Base-by-base conservation (phyloP, 2,113 vertebrate species). In the Etheostoma spectabile region DNA sequence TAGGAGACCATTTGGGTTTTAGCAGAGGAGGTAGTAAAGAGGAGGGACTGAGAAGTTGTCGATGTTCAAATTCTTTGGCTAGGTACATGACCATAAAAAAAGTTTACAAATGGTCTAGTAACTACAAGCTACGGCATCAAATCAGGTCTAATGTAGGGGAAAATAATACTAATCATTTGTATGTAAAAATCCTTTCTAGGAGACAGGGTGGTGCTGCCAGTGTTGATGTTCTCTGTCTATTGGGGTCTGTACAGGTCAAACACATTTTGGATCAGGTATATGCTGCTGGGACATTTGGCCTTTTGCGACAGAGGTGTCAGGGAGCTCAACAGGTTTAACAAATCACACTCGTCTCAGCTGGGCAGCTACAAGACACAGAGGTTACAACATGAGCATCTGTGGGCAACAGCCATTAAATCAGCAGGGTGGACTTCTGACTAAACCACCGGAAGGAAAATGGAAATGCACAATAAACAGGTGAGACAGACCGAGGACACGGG, bases 321-420 rank as follows among this genome's bases (percentile, higher is more conserved):
- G 35, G 68, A 42, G 61, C 63, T 48, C 45, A 46, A 16, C 63
- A 59, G 22, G 55, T 59, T 59, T 59, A 11, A 72, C 22, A 59
- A 72, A 72, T 11, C 16, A 30, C 22, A 14, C 55, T 55, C 18
- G n/a, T 7, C 35, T 56, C 35, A 24, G 22, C 15, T 19, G 13
- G 10, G 15, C 35, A 71, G 55, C 38, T 15, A 30, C 35, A 57
- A 48, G 10, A 57, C 10, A 57, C 38, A 2, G 4, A 53, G 51
- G 19, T 69, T 38, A 68, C 6, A 53, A 8, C 19, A 38, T 61
- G 19, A 51, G 8, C 13, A 70, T 18, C 21, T 42, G 21, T 45
- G n/a, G 51, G 15, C 52, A 57, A 19, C 27, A 18, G 6, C 46
- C 52, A 38, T 52, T 13, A 27, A 30, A 59, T 30, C 69, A 15